Conservation (phyloP, 2,113 vertebrate species). For the Seriola dumerili region DNA sequence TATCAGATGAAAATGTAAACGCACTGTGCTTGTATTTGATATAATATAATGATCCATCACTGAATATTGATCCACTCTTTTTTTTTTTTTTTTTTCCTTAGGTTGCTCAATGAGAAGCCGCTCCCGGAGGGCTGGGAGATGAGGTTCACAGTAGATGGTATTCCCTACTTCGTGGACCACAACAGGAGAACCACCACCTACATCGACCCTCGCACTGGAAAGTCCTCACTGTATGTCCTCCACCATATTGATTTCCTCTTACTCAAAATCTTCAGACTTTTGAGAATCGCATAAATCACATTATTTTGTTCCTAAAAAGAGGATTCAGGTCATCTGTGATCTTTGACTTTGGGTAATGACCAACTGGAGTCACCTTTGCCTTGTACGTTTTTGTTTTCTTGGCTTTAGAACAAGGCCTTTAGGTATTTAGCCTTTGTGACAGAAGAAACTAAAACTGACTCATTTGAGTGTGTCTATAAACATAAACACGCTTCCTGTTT, state of each 20-base stretch:
- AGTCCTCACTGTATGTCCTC: conserved; percentile 93
- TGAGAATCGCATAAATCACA: background rate
- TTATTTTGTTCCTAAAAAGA: no score
- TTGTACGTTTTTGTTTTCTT: background rate
- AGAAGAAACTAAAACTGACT: background rate
- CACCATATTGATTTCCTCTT: background rate
- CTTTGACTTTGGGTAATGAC: no score
- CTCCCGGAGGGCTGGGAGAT: conserved; percentile 99
- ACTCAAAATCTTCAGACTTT: background rate
- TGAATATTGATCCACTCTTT: background rate
- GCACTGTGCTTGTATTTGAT: background rate
- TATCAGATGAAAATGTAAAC: background rate
- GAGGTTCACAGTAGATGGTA: conserved; percentile 98
- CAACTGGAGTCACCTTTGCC: background rate
- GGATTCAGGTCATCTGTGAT: no score
- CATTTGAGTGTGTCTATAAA: background rate
- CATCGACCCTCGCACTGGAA: conserved; percentile 97
- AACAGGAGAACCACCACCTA: conserved; percentile 97
- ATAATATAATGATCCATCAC: background rate
- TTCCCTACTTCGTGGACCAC: conserved; percentile 99
- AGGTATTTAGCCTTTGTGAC: background rate
- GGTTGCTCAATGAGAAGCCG: conserved; percentile 96
- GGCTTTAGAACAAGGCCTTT: background rate
- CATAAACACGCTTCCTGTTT: background rate
- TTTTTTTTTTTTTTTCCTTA: conserved; percentile 59